Evolutionary conservation across 92 coral and sea anemone genomes (phyloP), one percentile per base, ranked within the genome.

Genomic region (Porites lobata): DNA sequence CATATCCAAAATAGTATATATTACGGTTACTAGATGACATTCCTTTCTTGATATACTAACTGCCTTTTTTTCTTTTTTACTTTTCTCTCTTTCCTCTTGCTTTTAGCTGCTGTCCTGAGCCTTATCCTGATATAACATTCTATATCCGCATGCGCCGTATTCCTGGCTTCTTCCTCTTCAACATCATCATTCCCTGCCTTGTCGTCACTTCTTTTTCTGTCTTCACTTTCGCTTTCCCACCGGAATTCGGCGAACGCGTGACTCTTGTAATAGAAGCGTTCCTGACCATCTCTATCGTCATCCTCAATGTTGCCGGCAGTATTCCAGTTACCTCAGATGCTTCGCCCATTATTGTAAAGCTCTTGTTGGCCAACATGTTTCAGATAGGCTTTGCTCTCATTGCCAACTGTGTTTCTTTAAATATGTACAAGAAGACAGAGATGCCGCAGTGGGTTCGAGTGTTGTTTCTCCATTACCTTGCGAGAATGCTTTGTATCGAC

Each of bases 211-310:
- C 89, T 67, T 94, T 96, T 20, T 89, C 97, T 26, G 87, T 96
- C 65, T 80, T 94, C 75, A 95, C 98, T 63, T 96, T 95, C 78
- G 79, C 93, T 53, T 96, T 96, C 8, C 99, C 99, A 10, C 94
- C 98, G 32, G 99, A 96, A 59, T 96, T 90, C 54, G 99, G 99
- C 53, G 99, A 96, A 71, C 93, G 98, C 11, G 90, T 96, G 50
- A 95, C 98, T 13, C 88, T 96, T 26, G 99, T 96, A 65, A 95
- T 96, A 59, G 98, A 96, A 82, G 93, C 98, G 47, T 95, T 96
- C 83, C 90, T 96, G 62, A 98, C 98, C 52, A 96, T 96, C 92
- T 82, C 98, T 19, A 91, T 96, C 43, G 93, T 96, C 77, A 94
- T 96, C 82, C 88, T 96, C 43, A 96, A 89, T 78, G 95, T 96